Evolutionary conservation across 92 coral and sea anemone genomes (phyloP).

Genomic region (Heteractis magnifica): DNA sequence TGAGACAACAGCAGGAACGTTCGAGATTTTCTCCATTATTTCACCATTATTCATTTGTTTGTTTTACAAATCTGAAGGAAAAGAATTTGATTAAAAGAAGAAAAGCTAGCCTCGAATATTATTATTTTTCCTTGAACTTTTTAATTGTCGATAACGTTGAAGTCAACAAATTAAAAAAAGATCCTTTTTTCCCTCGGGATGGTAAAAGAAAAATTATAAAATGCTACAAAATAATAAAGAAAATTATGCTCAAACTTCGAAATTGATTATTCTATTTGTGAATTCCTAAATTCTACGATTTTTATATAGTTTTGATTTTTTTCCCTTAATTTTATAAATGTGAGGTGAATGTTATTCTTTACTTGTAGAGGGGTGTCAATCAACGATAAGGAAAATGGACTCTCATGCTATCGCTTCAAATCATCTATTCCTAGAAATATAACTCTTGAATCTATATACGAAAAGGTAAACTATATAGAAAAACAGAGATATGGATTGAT

Average conservation of each 20-base stretch:
- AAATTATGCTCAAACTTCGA: neutral
- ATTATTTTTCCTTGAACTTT: neutral
- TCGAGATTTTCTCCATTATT: neutral
- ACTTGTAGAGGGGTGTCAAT: neutral
- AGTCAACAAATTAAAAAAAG: neutral
- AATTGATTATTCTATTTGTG: neutral
- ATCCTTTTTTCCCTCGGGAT: neutral
- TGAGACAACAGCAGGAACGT: neutral
- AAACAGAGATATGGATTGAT: slow-evolving; percentile 12
- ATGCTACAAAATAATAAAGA: neutral
- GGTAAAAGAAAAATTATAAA: neutral
- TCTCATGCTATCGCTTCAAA: slow-evolving; percentile 6
- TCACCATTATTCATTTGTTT: neutral
- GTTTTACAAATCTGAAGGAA: neutral
- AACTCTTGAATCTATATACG: slow-evolving; percentile 6
- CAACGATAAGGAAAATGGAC: slow-evolving; percentile 4
- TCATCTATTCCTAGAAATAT: slow-evolving; percentile 17
- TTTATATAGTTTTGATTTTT: too few relatives aligned
- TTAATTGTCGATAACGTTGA: neutral
- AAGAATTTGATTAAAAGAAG: neutral
- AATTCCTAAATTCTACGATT: neutral
- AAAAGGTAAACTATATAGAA: slow-evolving; percentile 10
- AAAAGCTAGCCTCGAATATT: neutral
- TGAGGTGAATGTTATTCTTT: neutral
- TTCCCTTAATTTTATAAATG: neutral